phyloP scores from a whole-genome alignment of 1,140 invertebrate species.

The Hycleus cichorii region DNA sequence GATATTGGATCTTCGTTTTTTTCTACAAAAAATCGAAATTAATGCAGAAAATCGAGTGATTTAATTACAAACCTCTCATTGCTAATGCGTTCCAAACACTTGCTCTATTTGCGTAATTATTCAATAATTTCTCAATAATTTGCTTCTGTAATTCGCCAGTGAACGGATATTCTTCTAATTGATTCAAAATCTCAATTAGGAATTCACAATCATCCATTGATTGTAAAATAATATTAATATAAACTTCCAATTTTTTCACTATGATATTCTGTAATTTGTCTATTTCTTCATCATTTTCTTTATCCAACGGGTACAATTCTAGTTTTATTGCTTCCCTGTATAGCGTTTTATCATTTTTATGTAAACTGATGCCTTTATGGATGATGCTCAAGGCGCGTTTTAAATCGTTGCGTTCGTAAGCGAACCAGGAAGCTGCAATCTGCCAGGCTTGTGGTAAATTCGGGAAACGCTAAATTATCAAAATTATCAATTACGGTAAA shows the following conservation, averaged over 20 bases:
- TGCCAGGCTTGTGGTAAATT: conserved; percentile 22
- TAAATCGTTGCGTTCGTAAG: conserved; percentile 13
- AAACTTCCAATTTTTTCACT: conserved; percentile 5
- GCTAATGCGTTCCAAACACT: conserved; percentile 25
- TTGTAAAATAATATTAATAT: conserved; percentile 11
- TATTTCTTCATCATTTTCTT: neutral
- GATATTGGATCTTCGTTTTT: too few relatives aligned
- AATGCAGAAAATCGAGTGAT: neutral
- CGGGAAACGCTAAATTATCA: conserved; percentile 12
- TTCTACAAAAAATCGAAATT: too few relatives aligned
- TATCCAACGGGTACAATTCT: conserved; percentile 1
- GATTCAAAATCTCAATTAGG: conserved; percentile 21
- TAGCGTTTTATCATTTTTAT: conserved; percentile 20
- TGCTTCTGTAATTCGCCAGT: conserved; percentile 18
- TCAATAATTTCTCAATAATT: conserved; percentile 20
- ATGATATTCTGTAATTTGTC: neutral
- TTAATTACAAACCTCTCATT: conserved; percentile 21
- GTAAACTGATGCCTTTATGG: conserved; percentile 13
- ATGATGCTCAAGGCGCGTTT: conserved; percentile 5
- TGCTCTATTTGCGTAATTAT: conserved; percentile 11
- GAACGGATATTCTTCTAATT: conserved; percentile 17
- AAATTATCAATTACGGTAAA: neutral
- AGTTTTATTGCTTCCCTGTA: conserved; percentile 20
- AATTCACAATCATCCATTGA: conserved; percentile 20
- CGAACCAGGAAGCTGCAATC: conserved; percentile 18